Base-by-base conservation (phyloP, 2,113 vertebrate genomes). In the Mustelus asterias region DNA sequence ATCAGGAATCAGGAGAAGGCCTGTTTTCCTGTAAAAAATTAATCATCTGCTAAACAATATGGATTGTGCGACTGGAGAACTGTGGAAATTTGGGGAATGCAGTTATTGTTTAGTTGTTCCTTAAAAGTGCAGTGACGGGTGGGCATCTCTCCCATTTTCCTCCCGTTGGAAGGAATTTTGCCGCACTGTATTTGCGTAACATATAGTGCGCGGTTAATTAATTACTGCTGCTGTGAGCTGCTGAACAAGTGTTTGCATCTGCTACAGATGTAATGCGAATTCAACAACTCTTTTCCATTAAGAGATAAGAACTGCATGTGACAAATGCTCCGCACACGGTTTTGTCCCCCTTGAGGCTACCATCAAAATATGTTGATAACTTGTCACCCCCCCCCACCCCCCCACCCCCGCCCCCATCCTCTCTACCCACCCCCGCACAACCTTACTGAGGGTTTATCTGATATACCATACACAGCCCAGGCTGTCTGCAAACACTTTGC, bases 261-360 rank as follows among this genome's bases (percentile, higher is more conserved):
- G 65, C 93, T 29, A 67, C 93, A 72, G 94, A 95, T 72, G 26
- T 76, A 95, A 48, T 95, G 94, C 33, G 69, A 48, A 95, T 95
- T 76, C 72, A 95, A 95, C 94, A 95, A 76, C 94, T 95, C 94
- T 95, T 94, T 94, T 72, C 94, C 94, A 95, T 72, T 95, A 95
- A 95, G 24, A 48, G 94, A 95, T 95, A 95, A 72, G 69, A 95
- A 95, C 41, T 44, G 4, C 70, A 76, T 95, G 41, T 44, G 67
- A 70, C 69, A 76, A 95, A 95, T 72, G 67, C 44, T 33, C 94
- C 8, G 69, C 94, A 48, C 69, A 70, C 67, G 54, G 41, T 54
- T 95, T 76, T 54, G 37, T 70, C 65, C 93, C 48, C 94, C 94
- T 95, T 95, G 67, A 69, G 94, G 94, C 94, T 33, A 95, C 37